Percentiles rank a stretch among this genome's conserved stretches.
These are phyloP conservation scores for Trichomalopsis sarcophagae DNA, from an alignment of 1,140 invertebrate genomes.

Conservation along the genomic window DNA sequence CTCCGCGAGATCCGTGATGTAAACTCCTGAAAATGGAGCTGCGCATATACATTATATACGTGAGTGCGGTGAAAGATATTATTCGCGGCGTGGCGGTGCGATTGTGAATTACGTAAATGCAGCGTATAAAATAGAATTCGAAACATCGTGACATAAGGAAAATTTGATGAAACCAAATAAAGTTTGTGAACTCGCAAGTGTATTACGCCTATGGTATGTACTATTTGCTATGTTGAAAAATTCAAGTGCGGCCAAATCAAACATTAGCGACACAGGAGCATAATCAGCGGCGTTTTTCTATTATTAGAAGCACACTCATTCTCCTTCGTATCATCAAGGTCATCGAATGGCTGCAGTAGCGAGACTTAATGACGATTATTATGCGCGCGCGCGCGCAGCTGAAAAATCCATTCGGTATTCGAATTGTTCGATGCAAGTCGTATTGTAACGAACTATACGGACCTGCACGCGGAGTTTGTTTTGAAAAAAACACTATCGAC, in stretches of 20 bases:
- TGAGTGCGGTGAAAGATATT: too few relatives aligned
- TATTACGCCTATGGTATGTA: too few relatives aligned
- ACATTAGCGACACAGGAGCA: background rate
- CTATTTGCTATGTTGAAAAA: too few relatives aligned
- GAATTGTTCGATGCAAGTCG: background rate
- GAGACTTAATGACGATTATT: background rate
- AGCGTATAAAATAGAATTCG: background rate
- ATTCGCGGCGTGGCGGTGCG: too few relatives aligned
- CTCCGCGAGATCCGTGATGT: background rate
- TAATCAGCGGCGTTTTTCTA: constrained; percentile 5
- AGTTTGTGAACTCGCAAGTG: too few relatives aligned
- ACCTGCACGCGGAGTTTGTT: background rate
- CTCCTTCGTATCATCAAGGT: constrained; percentile 26
- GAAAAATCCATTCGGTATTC: background rate
- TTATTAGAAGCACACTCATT: constrained; percentile 21
- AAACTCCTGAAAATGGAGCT: background rate
- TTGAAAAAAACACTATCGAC: background rate
- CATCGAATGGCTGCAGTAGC: background rate
- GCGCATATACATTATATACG: too few relatives aligned
- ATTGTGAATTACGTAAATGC: too few relatives aligned
- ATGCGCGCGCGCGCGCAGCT: too few relatives aligned
- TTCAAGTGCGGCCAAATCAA: too few relatives aligned
- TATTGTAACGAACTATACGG: background rate
- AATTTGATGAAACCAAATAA: background rate
- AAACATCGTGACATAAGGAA: background rate